Percentiles rank a stretch among this genome's conserved stretches.
These are phyloP conservation scores for Acrocyrtus sp. DNA, from an alignment of 2,888 invertebrate genomes.

Conservation along the genomic window DNA sequence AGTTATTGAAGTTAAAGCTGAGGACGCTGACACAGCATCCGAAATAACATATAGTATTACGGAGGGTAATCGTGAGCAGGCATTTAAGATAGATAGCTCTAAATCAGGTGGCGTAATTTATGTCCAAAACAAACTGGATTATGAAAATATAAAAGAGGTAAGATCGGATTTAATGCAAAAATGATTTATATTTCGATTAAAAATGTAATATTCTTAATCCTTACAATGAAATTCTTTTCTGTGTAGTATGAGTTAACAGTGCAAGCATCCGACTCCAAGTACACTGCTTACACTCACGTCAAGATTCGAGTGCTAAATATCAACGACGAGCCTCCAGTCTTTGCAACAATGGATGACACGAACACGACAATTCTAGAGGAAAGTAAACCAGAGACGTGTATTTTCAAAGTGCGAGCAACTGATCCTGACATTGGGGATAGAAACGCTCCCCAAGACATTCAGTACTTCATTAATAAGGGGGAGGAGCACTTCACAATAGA, in stretches of 20 bases:
- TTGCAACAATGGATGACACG: constrained; percentile 74
- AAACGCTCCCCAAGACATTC: constrained; percentile 79
- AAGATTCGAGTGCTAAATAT: constrained; percentile 70
- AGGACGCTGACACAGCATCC: constrained; percentile 89
- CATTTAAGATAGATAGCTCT: constrained; percentile 82
- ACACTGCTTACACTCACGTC: constrained; percentile 84
- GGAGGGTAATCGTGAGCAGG: constrained; percentile 85
- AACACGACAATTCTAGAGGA: constrained; percentile 83
- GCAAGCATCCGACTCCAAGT: constrained; percentile 84
- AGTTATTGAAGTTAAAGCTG: constrained; percentile 88
- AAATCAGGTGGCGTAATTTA: constrained; percentile 83
- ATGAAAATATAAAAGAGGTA: constrained; percentile 78
- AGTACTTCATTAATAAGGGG: constrained; percentile 77
- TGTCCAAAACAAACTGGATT: constrained; percentile 82
- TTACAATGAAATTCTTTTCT: no score
- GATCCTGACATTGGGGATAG: constrained; percentile 87
- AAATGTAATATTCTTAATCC: background rate
- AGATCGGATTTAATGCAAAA: constrained; percentile 53
- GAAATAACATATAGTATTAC: constrained; percentile 88
- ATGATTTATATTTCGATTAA: background rate
- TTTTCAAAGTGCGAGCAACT: constrained; percentile 79
- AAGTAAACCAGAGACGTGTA: constrained; percentile 75
- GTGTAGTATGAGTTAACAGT: constrained; percentile 82
- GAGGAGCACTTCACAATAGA: constrained; percentile 79
- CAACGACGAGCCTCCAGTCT: constrained; percentile 75